phyloP scores from a whole-genome alignment of 2,797 vertebrate genomes.

The Sternotherus odoratus region DNA sequence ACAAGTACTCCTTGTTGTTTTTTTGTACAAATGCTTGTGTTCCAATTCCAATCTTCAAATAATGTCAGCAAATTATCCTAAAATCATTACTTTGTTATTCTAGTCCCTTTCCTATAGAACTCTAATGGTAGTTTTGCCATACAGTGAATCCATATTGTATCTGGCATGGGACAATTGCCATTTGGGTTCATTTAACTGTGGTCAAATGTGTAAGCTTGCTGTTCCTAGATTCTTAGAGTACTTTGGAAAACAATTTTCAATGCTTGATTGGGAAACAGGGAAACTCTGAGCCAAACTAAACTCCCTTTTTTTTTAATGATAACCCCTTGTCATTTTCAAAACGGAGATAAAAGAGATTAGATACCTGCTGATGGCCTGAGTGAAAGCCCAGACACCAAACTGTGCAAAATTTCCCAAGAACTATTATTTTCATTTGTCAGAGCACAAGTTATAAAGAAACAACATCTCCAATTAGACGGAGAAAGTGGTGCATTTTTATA shows the following conservation, averaged over 20 bases:
- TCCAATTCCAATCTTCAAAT: conserved; percentile 64
- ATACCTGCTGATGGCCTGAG: not conserved
- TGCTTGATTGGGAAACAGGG: conserved; percentile 49
- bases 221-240: conserved; percentile 48
- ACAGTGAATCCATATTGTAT: conserved; percentile 74
- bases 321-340: not conserved
- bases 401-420: not conserved
- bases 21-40: conserved; percentile 65
- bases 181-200: conserved; percentile 69
- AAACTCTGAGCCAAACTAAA: conserved; percentile 45
- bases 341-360: conserved; percentile 5
- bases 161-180: conserved; percentile 70
- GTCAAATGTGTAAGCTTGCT: conserved; percentile 61
- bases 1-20: no score
- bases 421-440: not conserved
- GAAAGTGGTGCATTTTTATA: not conserved
- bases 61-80: conserved; percentile 69
- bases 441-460: not conserved
- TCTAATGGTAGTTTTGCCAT: conserved; percentile 70
- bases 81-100: conserved; percentile 74
- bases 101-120: conserved; percentile 67
- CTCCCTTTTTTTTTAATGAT: not conserved
- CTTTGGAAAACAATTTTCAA: conserved; percentile 61
- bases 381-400: conserved; percentile 17
- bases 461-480: not conserved